Percentiles rank a stretch among this genome's conserved stretches.
Evolutionary conservation across 2,113 vertebrate species (phyloP).

Genomic region (Poeciliopsis turrubarensis): DNA sequence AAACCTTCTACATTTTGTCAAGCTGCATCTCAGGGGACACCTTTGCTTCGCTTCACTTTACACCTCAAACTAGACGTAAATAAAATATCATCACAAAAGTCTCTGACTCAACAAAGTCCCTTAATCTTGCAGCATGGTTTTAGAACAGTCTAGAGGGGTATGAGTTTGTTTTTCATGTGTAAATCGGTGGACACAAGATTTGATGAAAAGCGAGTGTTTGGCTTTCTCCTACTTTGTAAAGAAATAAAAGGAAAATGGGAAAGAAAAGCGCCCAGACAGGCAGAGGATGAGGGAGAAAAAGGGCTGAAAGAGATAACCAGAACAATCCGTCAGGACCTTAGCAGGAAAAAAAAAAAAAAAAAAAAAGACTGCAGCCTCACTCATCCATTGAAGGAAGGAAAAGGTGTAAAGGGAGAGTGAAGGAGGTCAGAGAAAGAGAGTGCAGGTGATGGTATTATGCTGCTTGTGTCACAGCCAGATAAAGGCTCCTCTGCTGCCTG

Average conservation of each 20-base stretch:
- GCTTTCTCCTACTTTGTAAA: constrained; percentile 34
- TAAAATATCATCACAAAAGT: constrained; percentile 47
- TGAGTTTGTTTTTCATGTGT: constrained; percentile 19
- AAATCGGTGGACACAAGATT: constrained; percentile 29
- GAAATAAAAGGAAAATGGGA: constrained; percentile 9
- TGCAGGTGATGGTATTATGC: constrained; percentile 67
- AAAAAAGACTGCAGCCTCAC: constrained; percentile 38
- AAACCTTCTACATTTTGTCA: constrained; percentile 55
- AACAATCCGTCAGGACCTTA: constrained; percentile 36
- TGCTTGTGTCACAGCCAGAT: constrained; percentile 66
- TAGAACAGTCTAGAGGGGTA: constrained; percentile 19
- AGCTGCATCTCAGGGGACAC: constrained; percentile 45
- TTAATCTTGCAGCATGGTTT: constrained; percentile 35
- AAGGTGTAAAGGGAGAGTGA: constrained; percentile 29
- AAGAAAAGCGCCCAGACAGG: constrained; percentile 17
- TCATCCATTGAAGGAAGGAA: constrained; percentile 43
- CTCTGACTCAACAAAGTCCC: constrained; percentile 57
- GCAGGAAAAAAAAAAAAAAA: constrained; percentile 20
- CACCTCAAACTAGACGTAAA: constrained; percentile 51
- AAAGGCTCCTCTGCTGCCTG: constrained; percentile 57
- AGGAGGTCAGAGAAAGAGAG: constrained; percentile 56
- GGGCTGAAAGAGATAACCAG: constrained; percentile 47
- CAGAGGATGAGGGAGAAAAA: constrained; percentile 44
- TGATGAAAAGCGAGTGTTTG: constrained; percentile 35
- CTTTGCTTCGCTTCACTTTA: constrained; percentile 33